Evolutionary conservation across 2,797 vertebrate genomes (phyloP), one percentile per base, ranked within the genome.

Genomic region (Paramormyrops hopkinsi): DNA sequence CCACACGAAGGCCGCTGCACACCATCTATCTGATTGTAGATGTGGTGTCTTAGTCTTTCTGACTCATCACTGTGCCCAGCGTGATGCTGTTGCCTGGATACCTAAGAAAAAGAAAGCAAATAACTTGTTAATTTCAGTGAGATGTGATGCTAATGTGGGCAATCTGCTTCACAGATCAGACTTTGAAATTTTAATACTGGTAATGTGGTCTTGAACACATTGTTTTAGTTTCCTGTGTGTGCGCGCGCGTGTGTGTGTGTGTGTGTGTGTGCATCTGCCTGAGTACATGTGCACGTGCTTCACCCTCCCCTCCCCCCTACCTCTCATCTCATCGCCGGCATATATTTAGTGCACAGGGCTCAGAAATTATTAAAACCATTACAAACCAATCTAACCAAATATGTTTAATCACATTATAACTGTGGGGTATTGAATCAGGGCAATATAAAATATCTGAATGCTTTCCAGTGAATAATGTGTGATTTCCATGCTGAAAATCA

Each of bases 31-130:
- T 88, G 48, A 69, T 48, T 19, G 41, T 33, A 48, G 14, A 19
- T 48, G 62, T 41, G 44, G 73, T n/a, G 37, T 44, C 33, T 37
- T 51, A 88, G 46, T 54, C 88, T 53, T 59, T 86, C 25, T 86
- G 22, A 86, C 62, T 73, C 89, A 89, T 86, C 44, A 7, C 25
- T 86, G n/a, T 53, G 29, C 41, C 22, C 46, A 86, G 59, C 25
- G 5, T 62, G 37, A 44, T 51, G 8, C 56, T 86, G 88, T 86
- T 89, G 89, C 89, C 14, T 89, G 84, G 89, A 86, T 69, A 89
- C 84, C 59, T 54, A 86, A 29, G 59, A 48, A 89, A 89, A 59
- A 79, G 53, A 44, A 82, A 46, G 29, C 69, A 82, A 37, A 46
- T 41, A 46, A 83, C 41, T 62, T 69, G 84, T 37, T 86, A 86